Base-by-base conservation (phyloP, 2,113 vertebrate genomes). In the Notothenia rossii region DNA sequence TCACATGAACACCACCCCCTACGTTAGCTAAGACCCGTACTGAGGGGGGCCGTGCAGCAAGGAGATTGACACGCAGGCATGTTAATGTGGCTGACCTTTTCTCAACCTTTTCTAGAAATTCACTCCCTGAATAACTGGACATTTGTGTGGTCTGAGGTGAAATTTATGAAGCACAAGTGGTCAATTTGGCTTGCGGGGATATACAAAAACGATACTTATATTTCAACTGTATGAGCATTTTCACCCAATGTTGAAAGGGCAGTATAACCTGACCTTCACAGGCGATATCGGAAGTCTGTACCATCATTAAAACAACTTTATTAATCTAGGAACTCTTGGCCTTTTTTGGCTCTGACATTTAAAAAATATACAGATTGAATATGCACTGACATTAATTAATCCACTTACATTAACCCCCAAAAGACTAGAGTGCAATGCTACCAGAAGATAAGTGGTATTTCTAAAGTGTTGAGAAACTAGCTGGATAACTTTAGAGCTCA, bases 81-180 rank as follows among this genome's bases (percentile, higher is more conserved):
- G 45, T 65, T 76, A 62, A 83, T 43, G 55, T 45, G 29, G 36
- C 75, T 66, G 80, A 90, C 75, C 85, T 78, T 79, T 33, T 29
- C 25, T 46, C 15, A 79, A 71, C 82, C 59, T 76, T 89, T 36
- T 72, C 81, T 77, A 63, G 56, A 73, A 71, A 18, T 64, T 67
- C 46, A 43, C 74, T 70, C 58, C 46, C 11, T 54, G n/a, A 43
- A 83, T 87, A 81, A 75, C 77, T 71, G 46, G 18, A 63, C 79
- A 33, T 90, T 82, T 86, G 67, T 81, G 77, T 48, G 63, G 29
- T n/a, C 51, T 45, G 22, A 68, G 20, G 66, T 29, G 12, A 43
- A 56, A 69, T 71, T 69, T 72, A 83, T 72, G 45, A 36, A 83
- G 78, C 59, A 25, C 43, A n/a, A 17, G 56, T 12, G 10, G 64